phyloP scores from a whole-genome alignment of 2,797 vertebrate genomes.

The Gymnodraco acuticeps region DNA sequence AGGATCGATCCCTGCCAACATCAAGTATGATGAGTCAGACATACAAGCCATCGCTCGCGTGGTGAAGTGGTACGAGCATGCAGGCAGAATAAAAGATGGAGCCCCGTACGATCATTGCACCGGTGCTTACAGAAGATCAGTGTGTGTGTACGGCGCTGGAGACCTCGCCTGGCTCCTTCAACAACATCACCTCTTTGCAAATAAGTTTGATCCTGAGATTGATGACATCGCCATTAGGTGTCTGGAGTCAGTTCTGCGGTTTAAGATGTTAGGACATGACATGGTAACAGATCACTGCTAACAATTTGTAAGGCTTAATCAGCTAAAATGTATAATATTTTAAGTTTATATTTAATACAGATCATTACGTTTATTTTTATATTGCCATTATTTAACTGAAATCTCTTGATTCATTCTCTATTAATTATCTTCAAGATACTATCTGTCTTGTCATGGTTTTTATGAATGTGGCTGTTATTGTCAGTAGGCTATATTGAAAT shows the following conservation, averaged over 20 bases:
- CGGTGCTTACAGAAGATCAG: constrained; percentile 79
- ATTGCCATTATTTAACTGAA: not conserved
- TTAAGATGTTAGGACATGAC: constrained; percentile 79
- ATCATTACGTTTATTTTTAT: not conserved
- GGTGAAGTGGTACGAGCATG: constrained; percentile 88
- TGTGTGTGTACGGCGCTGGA: constrained; percentile 90
- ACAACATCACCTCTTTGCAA: constrained; percentile 91
- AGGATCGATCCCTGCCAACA: constrained; percentile 78
- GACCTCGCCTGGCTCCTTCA: constrained; percentile 89
- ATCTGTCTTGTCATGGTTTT: not conserved
- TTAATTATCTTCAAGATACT: not conserved
- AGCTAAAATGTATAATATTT: not conserved
- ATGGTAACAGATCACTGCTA: not conserved
- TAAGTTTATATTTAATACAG: not conserved
- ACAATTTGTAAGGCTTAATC: not conserved
- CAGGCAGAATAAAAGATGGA: constrained; percentile 85
- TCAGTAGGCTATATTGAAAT: not conserved
- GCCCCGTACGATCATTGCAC: constrained; percentile 88
- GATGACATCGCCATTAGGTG: constrained; percentile 88
- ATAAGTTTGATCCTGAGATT: constrained; percentile 92
- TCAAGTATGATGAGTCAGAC: constrained; percentile 89
- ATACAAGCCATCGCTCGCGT: constrained; percentile 87
- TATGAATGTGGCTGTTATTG: not conserved
- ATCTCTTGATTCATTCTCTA: not conserved
- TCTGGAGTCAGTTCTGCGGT: constrained; percentile 87